phyloP scores from a whole-genome alignment of 2,113 vertebrate genomes.

The Anguilla rostrata region DNA sequence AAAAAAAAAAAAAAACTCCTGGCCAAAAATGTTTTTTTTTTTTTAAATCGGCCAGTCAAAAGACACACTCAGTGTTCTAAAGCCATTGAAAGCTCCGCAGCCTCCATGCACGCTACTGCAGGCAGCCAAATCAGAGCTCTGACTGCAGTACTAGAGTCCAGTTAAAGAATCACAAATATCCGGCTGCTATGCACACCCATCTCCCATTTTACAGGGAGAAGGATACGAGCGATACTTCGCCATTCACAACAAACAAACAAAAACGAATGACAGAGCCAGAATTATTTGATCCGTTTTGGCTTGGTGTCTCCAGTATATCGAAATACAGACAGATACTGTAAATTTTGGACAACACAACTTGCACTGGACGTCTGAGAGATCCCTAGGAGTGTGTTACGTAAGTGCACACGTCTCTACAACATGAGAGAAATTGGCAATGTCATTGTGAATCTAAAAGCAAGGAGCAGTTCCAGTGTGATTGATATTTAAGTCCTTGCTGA shows the following conservation, averaged over 20 bases:
- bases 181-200: constrained; percentile 51
- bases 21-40: background rate
- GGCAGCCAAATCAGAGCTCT: constrained; percentile 39
- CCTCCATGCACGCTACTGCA: constrained; percentile 60
- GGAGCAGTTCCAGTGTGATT: background rate
- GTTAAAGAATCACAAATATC: constrained; percentile 67
- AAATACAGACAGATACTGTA: background rate
- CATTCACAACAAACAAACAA: background rate
- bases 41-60: constrained; percentile 34
- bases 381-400: background rate
- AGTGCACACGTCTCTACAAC: background rate
- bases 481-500: background rate
- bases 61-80: background rate
- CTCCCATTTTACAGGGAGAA: background rate
- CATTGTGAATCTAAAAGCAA: background rate
- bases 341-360: background rate
- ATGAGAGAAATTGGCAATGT: background rate
- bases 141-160: constrained; percentile 29
- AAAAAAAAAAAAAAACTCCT: background rate
- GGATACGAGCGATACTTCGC: background rate
- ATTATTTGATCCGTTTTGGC: background rate
- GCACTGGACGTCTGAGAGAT: background rate
- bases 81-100: constrained; percentile 34
- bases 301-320: background rate
- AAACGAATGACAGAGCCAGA: background rate